Conservation (phyloP, 2,888 invertebrate genomes). For the Microplitis manilae region DNA sequence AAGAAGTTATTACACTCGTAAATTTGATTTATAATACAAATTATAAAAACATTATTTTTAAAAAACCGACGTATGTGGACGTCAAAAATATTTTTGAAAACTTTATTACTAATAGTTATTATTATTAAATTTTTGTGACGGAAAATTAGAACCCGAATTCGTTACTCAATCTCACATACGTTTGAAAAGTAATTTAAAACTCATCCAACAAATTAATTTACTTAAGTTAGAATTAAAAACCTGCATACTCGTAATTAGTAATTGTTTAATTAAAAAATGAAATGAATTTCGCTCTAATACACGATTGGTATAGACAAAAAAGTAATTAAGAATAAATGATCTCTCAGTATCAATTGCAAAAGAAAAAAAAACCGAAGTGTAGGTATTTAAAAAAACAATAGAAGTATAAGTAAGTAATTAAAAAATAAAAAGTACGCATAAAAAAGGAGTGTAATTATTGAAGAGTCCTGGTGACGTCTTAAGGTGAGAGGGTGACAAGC, state of each 20-base stretch:
- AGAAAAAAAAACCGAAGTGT: background rate
- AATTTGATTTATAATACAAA: too few relatives aligned
- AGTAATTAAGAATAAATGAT: background rate
- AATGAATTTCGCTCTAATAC: background rate
- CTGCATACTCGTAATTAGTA: background rate
- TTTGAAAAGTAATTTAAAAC: background rate
- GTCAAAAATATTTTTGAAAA: too few relatives aligned
- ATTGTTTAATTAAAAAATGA: background rate
- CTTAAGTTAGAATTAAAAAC: background rate
- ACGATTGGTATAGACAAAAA: background rate
- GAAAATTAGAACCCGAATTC: background rate
- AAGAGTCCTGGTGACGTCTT: slow-evolving; percentile 19
- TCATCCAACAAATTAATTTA: background rate
- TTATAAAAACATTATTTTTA: too few relatives aligned
- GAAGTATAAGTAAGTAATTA: background rate
- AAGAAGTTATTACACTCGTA: too few relatives aligned
- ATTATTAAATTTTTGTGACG: background rate
- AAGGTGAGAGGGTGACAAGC: slow-evolving; percentile 30
- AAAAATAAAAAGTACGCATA: background rate
- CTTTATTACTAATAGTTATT: background rate
- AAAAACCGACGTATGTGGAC: too few relatives aligned
- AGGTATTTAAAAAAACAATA: background rate
- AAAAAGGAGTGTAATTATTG: slow-evolving; percentile 16
- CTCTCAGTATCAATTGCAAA: background rate
- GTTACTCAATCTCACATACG: background rate